Evolutionary conservation across 2,797 vertebrate genomes (phyloP).

Genomic region (Masticophis lateralis): DNA sequence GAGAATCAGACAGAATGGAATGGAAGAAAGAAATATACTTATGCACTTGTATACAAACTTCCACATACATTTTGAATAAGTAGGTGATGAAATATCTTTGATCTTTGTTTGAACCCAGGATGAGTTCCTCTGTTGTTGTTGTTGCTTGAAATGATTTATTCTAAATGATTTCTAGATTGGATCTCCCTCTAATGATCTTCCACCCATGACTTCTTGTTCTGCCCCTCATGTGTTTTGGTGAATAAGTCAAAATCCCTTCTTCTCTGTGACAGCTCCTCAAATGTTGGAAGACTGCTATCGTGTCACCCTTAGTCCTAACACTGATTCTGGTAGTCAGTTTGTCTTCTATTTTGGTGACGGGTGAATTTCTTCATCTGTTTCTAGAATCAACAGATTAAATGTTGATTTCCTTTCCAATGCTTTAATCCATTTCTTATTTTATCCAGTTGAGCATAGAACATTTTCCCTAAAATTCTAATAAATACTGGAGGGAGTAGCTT

Average conservation of each 20-base stretch:
- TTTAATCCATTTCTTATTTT: background rate
- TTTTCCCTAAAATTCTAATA: background rate
- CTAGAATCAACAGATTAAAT: background rate
- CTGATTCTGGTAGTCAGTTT: background rate
- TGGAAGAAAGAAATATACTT: too few relatives aligned
- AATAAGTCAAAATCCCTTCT: too few relatives aligned
- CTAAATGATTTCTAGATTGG: background rate
- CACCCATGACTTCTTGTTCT: too few relatives aligned
- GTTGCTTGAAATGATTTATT: background rate
- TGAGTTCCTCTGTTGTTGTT: background rate
- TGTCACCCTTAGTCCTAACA: too few relatives aligned
- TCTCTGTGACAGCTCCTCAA: too few relatives aligned
- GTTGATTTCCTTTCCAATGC: background rate
- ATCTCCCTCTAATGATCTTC: too few relatives aligned
- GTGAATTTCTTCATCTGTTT: background rate
- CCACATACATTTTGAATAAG: background rate
- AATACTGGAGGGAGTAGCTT: slow-evolving; percentile 9
- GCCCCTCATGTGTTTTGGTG: too few relatives aligned
- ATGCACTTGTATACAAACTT: background rate
- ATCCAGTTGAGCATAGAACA: background rate
- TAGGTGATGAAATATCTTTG: background rate
- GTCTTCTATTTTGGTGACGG: slow-evolving; percentile 1
- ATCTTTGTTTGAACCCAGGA: background rate
- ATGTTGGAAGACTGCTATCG: too few relatives aligned
- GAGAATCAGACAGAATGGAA: too few relatives aligned